phyloP scores from a whole-genome alignment of 2,797 vertebrate species.

The Mallotus villosus region DNA sequence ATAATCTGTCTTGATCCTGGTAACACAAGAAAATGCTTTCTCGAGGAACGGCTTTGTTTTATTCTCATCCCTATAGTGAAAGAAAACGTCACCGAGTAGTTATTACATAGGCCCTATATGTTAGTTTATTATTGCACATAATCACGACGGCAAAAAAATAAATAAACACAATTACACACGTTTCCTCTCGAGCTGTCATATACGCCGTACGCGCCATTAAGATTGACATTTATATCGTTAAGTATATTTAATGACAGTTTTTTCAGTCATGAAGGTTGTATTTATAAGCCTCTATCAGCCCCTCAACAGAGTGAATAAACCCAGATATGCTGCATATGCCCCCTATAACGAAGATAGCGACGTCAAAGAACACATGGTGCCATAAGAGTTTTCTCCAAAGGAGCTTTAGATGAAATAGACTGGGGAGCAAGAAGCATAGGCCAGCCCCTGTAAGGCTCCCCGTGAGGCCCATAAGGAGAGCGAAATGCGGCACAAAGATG shows the following conservation, averaged over 20 bases:
- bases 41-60: constrained; percentile 17
- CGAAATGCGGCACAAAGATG: constrained; percentile 92
- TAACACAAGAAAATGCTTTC: background rate
- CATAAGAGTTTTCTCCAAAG: constrained; percentile 91
- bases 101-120: constrained; percentile 54
- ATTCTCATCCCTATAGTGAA: constrained; percentile 45
- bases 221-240: constrained; percentile 25
- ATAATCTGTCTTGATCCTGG: no score
- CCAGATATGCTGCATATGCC: constrained; percentile 93
- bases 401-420: constrained; percentile 93
- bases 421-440: constrained; percentile 90
- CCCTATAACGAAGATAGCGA: constrained; percentile 92
- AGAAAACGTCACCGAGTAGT: constrained; percentile 35
- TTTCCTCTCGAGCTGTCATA: constrained; percentile 47
- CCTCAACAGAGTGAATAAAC: constrained; percentile 92
- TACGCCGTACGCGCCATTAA: constrained; percentile 20
- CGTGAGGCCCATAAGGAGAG: constrained; percentile 92
- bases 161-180: constrained; percentile 69
- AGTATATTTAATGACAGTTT: constrained; percentile 23
- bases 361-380: constrained; percentile 96
- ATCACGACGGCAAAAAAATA: constrained; percentile 69
- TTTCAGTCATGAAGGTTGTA: constrained; percentile 86
- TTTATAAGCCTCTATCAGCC: constrained; percentile 89
- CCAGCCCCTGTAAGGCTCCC: constrained; percentile 93
- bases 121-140: constrained; percentile 74